A percentile compares a stretch with the other conserved stretches of the same genome.
These are phyloP conservation scores for Alexandromys oeconomus DNA, from an alignment of 2,797 vertebrate species.

Conservation along the genomic window DNA sequence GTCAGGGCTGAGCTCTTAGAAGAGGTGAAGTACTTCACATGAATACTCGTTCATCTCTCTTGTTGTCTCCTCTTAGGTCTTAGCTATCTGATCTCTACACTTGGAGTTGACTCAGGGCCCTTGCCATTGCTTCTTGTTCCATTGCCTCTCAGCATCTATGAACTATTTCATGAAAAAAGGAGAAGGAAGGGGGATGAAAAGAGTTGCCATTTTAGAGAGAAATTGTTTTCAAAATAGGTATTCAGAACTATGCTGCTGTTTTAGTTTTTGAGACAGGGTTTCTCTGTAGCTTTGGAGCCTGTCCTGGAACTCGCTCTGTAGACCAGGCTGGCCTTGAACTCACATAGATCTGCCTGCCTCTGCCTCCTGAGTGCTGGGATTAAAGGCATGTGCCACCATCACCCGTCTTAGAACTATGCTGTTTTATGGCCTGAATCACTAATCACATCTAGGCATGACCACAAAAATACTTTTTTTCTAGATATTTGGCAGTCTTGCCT, in stretches of 20 bases:
- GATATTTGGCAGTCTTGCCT: constrained; percentile 82
- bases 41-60: neutral
- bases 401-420: neutral
- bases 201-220: constrained; percentile 63
- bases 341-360: no score
- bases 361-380: no score
- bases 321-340: no score
- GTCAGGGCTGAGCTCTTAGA: constrained; percentile 43
- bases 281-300: no score
- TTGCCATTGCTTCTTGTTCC: neutral
- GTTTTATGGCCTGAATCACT: constrained; percentile 64
- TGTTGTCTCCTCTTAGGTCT: neutral
- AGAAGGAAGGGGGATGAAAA: constrained; percentile 38
- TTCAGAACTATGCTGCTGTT: constrained; percentile 49
- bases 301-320: no score
- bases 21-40: neutral
- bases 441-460: constrained; percentile 60
- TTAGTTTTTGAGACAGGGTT: no score
- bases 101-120: neutral
- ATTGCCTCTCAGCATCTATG: neutral
- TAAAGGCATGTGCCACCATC: no score
- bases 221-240: constrained; percentile 61
- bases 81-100: neutral
- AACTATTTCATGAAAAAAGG: constrained; percentile 6
- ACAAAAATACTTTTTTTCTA: constrained; percentile 67